Evolutionary conservation across 2,113 vertebrate species (phyloP), one percentile per base, ranked within the genome.

Genomic region (Stigmatopora nigra): DNA sequence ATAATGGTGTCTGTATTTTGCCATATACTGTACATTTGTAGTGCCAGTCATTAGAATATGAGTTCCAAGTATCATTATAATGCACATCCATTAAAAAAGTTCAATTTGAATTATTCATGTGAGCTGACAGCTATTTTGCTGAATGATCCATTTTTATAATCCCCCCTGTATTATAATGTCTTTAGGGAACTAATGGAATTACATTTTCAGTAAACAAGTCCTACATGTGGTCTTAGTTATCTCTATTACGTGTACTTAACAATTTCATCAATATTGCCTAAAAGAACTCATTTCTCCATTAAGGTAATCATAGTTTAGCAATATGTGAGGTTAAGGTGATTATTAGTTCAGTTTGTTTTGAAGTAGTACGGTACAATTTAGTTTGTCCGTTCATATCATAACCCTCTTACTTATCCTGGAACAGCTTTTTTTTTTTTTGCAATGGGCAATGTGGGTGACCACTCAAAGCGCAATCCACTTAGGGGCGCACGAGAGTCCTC

Each of bases 261-360:
- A 31, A 31, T 41, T 17, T 66, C 15, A 63, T 60, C 48, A 76
- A 64, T 38, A 7, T 52, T 45, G 45, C 52, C 20, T 41, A 71
- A 75, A 41, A 5, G 57, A 31, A 52, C 57, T 62, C 53, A 53
- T 67, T 64, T 67, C 41, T 62, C 56, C 70, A 66, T 60, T 72
- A 71, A 45, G 61, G 72, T 51, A 70, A 51, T 58, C 63, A 49
- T 57, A 51, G 45, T 38, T 55, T 58, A 52, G 61, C 13, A 73
- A 67, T 79, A 72, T 20, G 58, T 19, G 61, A 74, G 20, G 15
- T 36, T 25, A 19, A 41, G 22, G 53, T 56, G 53, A 31, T 15
- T 31, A 15, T 31, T 72, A 68, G 47, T 63, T 56, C 63, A 13
- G 62, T 70, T 63, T 78, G 78, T 63, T 69, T 78, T 65, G 68